Percentiles rank a stretch among this genome's conserved stretches.
Conservation (phyloP, 2,113 vertebrate species). For the Zosterops hypoxanthus region DNA sequence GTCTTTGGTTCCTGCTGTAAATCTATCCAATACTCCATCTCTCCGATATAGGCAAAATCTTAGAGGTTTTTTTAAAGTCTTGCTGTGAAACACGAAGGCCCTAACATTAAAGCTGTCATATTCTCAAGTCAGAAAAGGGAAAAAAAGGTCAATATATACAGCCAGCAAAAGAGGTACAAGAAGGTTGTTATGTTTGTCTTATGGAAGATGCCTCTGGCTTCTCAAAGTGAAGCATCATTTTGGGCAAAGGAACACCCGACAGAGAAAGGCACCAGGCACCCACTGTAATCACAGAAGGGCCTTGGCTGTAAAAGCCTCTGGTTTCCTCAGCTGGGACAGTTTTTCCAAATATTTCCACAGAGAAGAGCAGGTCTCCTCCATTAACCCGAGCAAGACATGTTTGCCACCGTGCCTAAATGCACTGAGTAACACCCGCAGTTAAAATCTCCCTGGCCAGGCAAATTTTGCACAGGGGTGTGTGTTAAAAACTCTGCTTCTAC, state of each 20-base stretch:
- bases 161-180: not conserved
- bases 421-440: accelerated
- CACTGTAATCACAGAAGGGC: not conserved
- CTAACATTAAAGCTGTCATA: conserved; percentile 22
- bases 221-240: not conserved
- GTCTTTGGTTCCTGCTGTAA: conserved; percentile 36
- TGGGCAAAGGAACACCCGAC: accelerated
- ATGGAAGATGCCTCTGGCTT: not conserved
- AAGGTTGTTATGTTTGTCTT: not conserved
- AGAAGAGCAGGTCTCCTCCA: not conserved
- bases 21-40: not conserved
- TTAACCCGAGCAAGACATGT: not conserved
- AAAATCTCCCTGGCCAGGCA: not conserved
- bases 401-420: not conserved
- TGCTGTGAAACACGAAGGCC: conserved; percentile 29
- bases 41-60: conserved; percentile 11
- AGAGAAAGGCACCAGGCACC: not conserved
- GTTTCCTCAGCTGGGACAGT: not conserved
- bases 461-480: not conserved
- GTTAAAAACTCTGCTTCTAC: not conserved
- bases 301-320: not conserved
- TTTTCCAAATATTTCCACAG: not conserved
- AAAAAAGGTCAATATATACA: not conserved
- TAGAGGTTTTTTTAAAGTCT: not conserved
- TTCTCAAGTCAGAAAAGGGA: not conserved